Evolutionary conservation across 2,113 vertebrate genomes (phyloP).

Genomic region (Arenaria interpres): DNA sequence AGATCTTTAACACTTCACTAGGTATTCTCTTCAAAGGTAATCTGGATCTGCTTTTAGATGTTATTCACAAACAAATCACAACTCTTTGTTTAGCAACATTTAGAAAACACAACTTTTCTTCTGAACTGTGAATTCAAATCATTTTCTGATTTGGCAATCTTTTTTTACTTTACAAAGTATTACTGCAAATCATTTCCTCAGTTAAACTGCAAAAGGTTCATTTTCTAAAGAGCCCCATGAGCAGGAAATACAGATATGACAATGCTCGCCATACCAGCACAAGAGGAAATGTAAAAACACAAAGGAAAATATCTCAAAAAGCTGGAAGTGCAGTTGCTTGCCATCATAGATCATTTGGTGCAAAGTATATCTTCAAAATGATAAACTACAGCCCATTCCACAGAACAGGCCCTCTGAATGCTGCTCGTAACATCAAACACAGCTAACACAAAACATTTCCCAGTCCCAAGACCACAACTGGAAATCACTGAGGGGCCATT

Average conservation of each 20-base stretch:
- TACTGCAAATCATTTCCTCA: background rate
- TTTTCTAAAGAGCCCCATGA: background rate
- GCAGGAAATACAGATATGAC: background rate
- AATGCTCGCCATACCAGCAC: background rate
- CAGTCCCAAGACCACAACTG: background rate
- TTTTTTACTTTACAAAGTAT: background rate
- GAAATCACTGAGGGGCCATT: background rate
- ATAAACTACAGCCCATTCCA: background rate
- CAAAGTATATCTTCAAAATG: background rate
- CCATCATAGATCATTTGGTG: background rate
- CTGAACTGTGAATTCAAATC: background rate
- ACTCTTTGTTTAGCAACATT: background rate
- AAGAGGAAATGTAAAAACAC: background rate
- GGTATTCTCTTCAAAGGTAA: background rate
- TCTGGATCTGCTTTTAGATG: background rate
- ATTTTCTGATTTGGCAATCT: background rate
- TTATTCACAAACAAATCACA: background rate
- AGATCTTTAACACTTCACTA: background rate
- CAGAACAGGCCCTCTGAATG: background rate
- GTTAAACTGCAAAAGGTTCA: background rate
- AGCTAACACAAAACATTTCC: fast-evolving
- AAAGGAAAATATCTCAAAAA: background rate
- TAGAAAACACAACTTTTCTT: background rate
- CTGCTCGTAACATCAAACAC: fast-evolving
- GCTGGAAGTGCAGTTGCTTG: background rate